These are phyloP conservation scores for Scolanthus callimorphus DNA, from an alignment of 92 coral and sea anemone species.

Conservation along the genomic window DNA sequence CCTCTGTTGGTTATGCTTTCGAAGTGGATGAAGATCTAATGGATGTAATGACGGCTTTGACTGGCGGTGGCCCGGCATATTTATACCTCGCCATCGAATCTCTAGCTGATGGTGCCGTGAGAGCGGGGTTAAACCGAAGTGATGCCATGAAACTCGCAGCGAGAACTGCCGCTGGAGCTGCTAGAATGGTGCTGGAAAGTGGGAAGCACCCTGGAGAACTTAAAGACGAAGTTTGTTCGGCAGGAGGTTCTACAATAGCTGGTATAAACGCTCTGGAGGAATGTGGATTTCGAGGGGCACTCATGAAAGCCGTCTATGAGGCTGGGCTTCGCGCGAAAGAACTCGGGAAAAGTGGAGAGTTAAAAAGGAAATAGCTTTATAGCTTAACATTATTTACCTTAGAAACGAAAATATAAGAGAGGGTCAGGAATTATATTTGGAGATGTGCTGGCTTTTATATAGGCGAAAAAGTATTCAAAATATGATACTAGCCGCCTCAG, in stretches of 20 bases:
- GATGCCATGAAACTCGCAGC: constrained; percentile 98
- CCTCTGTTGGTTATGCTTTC: constrained; percentile 86
- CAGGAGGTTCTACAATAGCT: constrained; percentile 96
- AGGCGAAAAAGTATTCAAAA: no score
- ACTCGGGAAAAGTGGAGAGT: constrained; percentile 59
- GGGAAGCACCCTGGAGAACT: constrained; percentile 97
- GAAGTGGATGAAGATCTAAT: constrained; percentile 86
- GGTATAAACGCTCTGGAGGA: constrained; percentile 92
- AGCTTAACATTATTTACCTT: no score
- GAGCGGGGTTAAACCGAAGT: constrained; percentile 85
- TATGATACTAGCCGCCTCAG: no score
- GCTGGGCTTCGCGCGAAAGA: constrained; percentile 85
- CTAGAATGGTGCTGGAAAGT: constrained; percentile 93
- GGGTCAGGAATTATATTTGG: no score
- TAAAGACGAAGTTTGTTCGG: constrained; percentile 96
- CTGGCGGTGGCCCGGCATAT: constrained; percentile 98
- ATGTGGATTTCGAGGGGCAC: constrained; percentile 86
- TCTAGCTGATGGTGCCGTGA: constrained; percentile 93
- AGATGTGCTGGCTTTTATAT: no score
- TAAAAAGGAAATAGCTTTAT: not conserved
- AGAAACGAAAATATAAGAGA: no score
- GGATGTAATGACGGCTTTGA: constrained; percentile 95
- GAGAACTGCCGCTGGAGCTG: constrained; percentile 93
- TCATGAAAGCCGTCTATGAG: constrained; percentile 88
- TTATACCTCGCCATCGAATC: constrained; percentile 95